A percentile compares a stretch with the other conserved stretches of the same genome.
These are phyloP conservation scores for Cotesia glomerata DNA, from an alignment of 1,140 invertebrate genomes.

Conservation along the genomic window DNA sequence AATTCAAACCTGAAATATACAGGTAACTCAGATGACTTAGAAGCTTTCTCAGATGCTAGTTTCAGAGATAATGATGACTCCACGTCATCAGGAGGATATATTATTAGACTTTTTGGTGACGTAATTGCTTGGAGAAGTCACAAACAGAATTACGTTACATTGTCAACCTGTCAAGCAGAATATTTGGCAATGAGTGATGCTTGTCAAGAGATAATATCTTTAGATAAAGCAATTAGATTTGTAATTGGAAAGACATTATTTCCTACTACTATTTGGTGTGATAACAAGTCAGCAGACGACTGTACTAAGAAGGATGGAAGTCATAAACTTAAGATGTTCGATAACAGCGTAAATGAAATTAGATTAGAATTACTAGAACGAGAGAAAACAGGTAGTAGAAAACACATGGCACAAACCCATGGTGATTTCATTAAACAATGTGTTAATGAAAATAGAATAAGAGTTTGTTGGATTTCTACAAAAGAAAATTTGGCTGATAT, in stretches of 20 bases:
- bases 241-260: constrained; percentile 6
- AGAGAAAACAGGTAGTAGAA: neutral
- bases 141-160: constrained; percentile 24
- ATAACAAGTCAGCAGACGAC: no score
- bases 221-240: constrained; percentile 5
- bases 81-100: no score
- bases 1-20: no score
- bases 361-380: neutral
- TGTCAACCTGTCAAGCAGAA: constrained; percentile 21
- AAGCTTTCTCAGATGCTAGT: no score
- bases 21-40: no score
- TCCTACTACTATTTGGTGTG: constrained; percentile 3
- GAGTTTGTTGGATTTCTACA: no score
- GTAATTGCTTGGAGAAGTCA: no score
- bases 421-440: neutral
- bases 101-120: no score
- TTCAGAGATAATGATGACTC: no score
- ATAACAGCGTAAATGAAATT: neutral
- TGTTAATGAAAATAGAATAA: no score
- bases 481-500: neutral
- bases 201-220: constrained; percentile 10
- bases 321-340: no score
- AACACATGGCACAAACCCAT: constrained; percentile 4
- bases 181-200: constrained; percentile 9
- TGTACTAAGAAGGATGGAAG: no score